Base-by-base conservation (phyloP, 2,113 vertebrate genomes). In the Benitochromis conjunctus region DNA sequence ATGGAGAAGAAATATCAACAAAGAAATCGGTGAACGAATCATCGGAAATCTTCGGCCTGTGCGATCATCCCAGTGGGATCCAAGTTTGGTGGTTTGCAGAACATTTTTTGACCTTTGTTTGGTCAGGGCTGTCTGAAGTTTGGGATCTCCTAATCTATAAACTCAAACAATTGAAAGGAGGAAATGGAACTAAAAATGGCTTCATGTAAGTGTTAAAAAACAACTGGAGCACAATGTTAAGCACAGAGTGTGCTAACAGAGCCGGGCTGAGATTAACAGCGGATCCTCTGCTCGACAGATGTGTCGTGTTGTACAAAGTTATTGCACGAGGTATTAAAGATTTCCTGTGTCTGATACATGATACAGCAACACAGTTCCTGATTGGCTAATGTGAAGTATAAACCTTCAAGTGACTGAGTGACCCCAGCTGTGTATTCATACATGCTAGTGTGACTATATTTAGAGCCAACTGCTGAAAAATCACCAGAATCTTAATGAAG, bases 71-170 rank as follows among this genome's bases (percentile, higher is more conserved):
- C 0, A 2, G 21, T 48, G 14, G 16, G 26, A 0, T 48, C 29
- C 29, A 74, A 74, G 66, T 74, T 48, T 29, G 41, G 0, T 48
- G 21, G 41, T 5, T 71, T 1, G 3, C 38, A 46, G 2, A 18
- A 41, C 43, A 0, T 3, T 0, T 13, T 69, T 43, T 24, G 8
- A 26, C 9, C 1, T 0, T 46, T 3, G 0, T 9, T 69, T 24
- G 46, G 38, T 21, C 38, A 43, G 18, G n/a, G 41, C 64, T 38
- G 38, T 38, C 1, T 0, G 11, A 66, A 1, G 9, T 9, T 66
- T 66, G 11, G 19, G 19, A 66, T 21, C 11, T 38, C 6, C 62
- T 66, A 66, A 66, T 41, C 3, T 66, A 21, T 66, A 3, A 21
- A 41, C 36, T 66, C 1, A 4, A 69, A 41, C 36, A 14, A 13